phyloP scores from a whole-genome alignment of 2,113 vertebrate genomes.

The Cyanoramphus novaezelandiae region DNA sequence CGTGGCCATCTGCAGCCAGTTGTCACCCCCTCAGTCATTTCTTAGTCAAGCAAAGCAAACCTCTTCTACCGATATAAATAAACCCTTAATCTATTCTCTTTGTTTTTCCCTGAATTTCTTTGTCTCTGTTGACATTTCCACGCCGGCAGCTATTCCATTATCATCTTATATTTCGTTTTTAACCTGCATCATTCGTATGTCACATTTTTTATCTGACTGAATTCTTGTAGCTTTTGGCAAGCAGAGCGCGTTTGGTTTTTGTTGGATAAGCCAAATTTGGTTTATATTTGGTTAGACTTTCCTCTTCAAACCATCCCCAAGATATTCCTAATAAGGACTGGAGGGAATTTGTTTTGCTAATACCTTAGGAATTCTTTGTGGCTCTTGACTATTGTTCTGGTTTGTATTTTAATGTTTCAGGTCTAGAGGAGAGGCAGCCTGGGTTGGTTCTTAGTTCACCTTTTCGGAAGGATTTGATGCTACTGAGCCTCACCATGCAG shows the following conservation, averaged over 20 bases:
- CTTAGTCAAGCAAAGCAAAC: neutral
- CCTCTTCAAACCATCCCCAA: conserved; percentile 28
- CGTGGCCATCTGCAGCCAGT: neutral
- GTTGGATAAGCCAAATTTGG: conserved; percentile 36
- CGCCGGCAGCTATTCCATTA: conserved; percentile 43
- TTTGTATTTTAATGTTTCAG: conserved; percentile 25
- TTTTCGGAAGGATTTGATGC: neutral
- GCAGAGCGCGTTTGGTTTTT: neutral
- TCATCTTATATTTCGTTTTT: conserved; percentile 41
- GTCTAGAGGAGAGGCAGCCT: neutral
- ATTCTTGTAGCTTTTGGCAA: conserved; percentile 53
- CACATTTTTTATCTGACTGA: conserved; percentile 21
- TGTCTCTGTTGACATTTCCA: conserved; percentile 60
- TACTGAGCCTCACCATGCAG: neutral
- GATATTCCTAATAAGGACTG: conserved; percentile 62
- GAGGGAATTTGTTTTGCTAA: conserved; percentile 66
- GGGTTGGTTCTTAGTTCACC: neutral
- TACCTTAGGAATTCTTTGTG: conserved; percentile 57
- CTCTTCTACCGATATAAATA: neutral
- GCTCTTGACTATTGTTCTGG: conserved; percentile 44
- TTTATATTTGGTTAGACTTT: conserved; percentile 52
- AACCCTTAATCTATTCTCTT: conserved; percentile 46
- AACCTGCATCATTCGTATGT: conserved; percentile 44
- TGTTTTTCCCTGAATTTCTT: conserved; percentile 52
- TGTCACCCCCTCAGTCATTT: neutral